Evolutionary conservation across 2,888 invertebrate species (phyloP), one percentile per base, ranked within the genome.

Genomic region (Aricia artaxerxes): DNA sequence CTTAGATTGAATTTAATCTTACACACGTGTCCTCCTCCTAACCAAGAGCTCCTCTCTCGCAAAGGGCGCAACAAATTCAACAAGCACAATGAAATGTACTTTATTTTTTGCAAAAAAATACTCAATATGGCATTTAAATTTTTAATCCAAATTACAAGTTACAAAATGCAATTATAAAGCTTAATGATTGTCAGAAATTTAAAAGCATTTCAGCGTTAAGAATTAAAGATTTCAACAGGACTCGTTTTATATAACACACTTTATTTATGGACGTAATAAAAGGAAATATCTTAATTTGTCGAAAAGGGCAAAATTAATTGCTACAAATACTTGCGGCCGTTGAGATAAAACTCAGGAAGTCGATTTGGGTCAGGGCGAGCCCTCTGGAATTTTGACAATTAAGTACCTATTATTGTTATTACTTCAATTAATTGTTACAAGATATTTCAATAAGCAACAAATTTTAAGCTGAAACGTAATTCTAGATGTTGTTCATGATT

Each of bases 331-430:
- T 31, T 24, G 11, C 3, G 49, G 73, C 4, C 31, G 44, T 73
- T 73, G 11, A 73, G 73, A 44, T 73, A 73, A 73, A 75, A 49
- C 11, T 49, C 35, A 49, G 44, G 40, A 49, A 73, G 73, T 49
- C 11, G 35, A 73, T 73, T 73, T 40, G 49, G 73, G 73, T 49
- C 73, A 44, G 24, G 44, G 44, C 53, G 4, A 75, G n/a, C 24
- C 31, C 44, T 76, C 31, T 13, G 31, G 76, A 57, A 53, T 53
- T 49, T 31, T 35, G 49, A 76, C 53, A 16, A 31, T 24, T 35
- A 38, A 35, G 3, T 57, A 57, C 16, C 57, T 57, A 38, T 35
- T 31, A 5, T 38, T 11, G 4, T 72, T 16, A 40, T 5, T n/a
- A 16, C 13, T 72, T 44, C 40, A 44, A 44, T 44, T 44, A 73